Evolutionary conservation across 2,888 invertebrate genomes (phyloP).

Genomic region (Rhaphigaster nebulosa): DNA sequence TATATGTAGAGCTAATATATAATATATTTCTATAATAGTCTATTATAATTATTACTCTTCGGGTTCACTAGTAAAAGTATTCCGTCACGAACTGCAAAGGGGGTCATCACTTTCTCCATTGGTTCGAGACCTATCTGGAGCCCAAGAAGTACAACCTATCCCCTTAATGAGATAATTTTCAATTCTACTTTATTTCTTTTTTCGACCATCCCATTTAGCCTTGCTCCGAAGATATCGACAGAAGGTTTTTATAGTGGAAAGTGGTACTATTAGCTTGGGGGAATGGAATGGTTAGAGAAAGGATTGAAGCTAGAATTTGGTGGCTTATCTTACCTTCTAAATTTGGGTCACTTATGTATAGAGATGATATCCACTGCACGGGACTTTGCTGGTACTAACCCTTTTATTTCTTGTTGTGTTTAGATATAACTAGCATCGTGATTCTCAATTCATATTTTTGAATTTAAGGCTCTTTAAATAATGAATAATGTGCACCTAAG

Average conservation of each 20-base stretch:
- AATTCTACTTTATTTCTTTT: background rate
- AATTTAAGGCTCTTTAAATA: no score
- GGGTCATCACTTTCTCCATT: slow-evolving; percentile 18
- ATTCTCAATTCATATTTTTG: no score
- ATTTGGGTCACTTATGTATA: background rate
- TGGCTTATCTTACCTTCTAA: background rate
- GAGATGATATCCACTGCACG: background rate
- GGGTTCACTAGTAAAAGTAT: background rate
- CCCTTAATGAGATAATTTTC: slow-evolving; percentile 15
- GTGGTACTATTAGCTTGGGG: background rate
- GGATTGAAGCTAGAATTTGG: background rate
- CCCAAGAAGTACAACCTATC: background rate
- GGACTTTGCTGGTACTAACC: no score
- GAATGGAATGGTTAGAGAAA: background rate
- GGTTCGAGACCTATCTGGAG: background rate
- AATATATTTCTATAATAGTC: no score
- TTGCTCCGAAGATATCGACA: background rate
- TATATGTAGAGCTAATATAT: no score
- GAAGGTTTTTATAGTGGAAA: slow-evolving; percentile 8
- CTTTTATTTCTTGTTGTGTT: no score
- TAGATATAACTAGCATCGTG: no score
- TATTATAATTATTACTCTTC: background rate
- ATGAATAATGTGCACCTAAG: no score
- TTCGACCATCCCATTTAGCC: background rate
- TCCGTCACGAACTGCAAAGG: background rate